Conservation (phyloP, 92 coral and sea anemone genomes). For the Palythoa grandis region DNA sequence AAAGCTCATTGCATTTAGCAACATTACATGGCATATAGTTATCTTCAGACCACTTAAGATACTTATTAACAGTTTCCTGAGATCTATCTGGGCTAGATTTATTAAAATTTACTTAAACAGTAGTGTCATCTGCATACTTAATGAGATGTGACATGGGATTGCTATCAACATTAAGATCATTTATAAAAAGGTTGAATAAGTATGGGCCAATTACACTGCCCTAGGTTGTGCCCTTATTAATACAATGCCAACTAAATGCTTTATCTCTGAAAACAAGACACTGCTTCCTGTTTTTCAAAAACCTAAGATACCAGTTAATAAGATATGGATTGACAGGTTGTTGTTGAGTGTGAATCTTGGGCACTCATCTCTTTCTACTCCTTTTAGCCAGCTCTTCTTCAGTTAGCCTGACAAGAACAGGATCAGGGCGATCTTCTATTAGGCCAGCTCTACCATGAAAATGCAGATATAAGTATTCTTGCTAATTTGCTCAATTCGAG, state of each 20-base stretch:
- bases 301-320: slow-evolving; percentile 42
- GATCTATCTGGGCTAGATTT: too few species aligned
- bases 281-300: slow-evolving; percentile 36
- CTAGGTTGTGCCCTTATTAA: slow-evolving; percentile 35
- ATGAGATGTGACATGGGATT: too few species aligned
- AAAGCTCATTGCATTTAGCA: too few species aligned
- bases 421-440: slow-evolving; percentile 22
- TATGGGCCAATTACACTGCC: slow-evolving; percentile 43
- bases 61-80: too few species aligned
- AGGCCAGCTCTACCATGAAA: slow-evolving; percentile 22
- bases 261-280: slow-evolving; percentile 9
- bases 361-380: slow-evolving; percentile 23
- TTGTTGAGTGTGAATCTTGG: neutral
- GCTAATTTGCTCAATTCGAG: slow-evolving; percentile 24
- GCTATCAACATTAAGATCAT: neutral
- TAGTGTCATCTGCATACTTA: too few species aligned
- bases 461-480: slow-evolving; percentile 25
- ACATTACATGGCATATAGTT: too few species aligned
- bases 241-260: neutral
- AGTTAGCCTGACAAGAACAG: slow-evolving; percentile 17
- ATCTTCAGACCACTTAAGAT: too few species aligned
- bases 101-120: too few species aligned
- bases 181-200: slow-evolving; percentile 27
- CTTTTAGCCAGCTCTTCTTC: slow-evolving; percentile 12
- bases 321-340: slow-evolving; percentile 21